Base-by-base conservation (phyloP, 2,113 vertebrate species). In the Cichladusa arquata region DNA sequence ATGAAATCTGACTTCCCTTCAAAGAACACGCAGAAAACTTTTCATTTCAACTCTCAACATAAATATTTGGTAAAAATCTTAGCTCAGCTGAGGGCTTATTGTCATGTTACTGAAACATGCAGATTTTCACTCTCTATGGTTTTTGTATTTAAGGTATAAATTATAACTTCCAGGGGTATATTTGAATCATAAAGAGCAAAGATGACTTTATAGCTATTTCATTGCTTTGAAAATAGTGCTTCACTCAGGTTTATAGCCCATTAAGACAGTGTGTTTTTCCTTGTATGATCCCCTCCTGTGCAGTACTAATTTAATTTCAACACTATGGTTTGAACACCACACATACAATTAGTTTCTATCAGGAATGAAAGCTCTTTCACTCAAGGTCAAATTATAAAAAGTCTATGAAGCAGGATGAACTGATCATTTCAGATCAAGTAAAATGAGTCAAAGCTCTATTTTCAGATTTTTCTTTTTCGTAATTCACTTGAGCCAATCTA, bases 231-330 rank as follows among this genome's bases (percentile, higher is more conserved):
- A 88, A 96, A 78, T n/a, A 93, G 69, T 28, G 28, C 11, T 96
- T 81, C 23, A 16, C 45, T 93, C 48, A 19, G 40, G 45, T 81
- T 92, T 95, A 81, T 24, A 96, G 36, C 51, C 56, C 64, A 92
- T 80, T 96, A 92, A 29, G 29, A 90, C 66, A 14, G 18, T 45
- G 28, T 84, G 88, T 51, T 96, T 97, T 81, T 28, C 56, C 74
- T 84, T 60, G 51, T 90, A 90, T 74, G 53, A 79, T 84, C 28
- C 57, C 29, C 54, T 94, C 62, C 57, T 76, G 80, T 82, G 85
- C 70, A 83, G 24, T 58, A 81, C 70, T 97, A 95, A 95, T 95
- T 95, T 91, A 44, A 95, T 95, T 97, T 93, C 83, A 95, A 90
- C 94, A 67, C 70, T 79, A 12, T 74, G 56, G 92, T 88, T 95